Base-by-base conservation (phyloP, 2,888 invertebrate species). In the Bhutanitis thaidina region DNA sequence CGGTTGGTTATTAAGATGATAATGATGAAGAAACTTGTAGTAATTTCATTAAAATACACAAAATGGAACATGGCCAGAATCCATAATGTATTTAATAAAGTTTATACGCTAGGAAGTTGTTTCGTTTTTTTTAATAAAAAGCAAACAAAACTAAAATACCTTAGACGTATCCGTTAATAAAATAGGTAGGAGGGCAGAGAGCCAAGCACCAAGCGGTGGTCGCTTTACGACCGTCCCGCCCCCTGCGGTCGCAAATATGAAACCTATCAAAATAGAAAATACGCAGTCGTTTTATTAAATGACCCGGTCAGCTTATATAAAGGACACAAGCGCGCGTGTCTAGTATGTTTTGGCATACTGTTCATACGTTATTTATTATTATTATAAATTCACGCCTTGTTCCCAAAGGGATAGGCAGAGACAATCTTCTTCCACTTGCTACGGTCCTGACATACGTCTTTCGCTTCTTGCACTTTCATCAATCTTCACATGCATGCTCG, bases 221-320 rank as follows among this genome's bases (percentile, higher is more conserved):
- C 60, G 61, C 60, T 79, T 76, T 76, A 75, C 70, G 76, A 71
- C 63, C 74, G 73, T 50, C 55, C 64, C 62, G 74, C 34, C 75
- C 79, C 74, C 79, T 62, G 74, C 70, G 69, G 76, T 65, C 77
- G 74, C 69, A 77, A 70, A 76, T 79, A 80, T 81, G 74, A 72
- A 77, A 80, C 75, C 74, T 78, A 74, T 78, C 77, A 73, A 71
- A 74, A 73, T 68, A 69, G 68, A 72, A 71, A 69, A 71, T 62
- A 69, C 67, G 64, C 65, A 65, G 67, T 67, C 69, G 67, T 67
- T 71, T 70, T 74, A 71, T 66, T 67, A 65, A 74, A 74, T 77
- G 71, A 71, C 73, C 72, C 62, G 58, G 60, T 58, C 27, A 36
- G 29, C 13, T 40, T 40, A 7, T 7, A 12, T 34, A 34, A 0